Conservation (phyloP, 1,140 invertebrate genomes). For the Grapholita molesta region DNA sequence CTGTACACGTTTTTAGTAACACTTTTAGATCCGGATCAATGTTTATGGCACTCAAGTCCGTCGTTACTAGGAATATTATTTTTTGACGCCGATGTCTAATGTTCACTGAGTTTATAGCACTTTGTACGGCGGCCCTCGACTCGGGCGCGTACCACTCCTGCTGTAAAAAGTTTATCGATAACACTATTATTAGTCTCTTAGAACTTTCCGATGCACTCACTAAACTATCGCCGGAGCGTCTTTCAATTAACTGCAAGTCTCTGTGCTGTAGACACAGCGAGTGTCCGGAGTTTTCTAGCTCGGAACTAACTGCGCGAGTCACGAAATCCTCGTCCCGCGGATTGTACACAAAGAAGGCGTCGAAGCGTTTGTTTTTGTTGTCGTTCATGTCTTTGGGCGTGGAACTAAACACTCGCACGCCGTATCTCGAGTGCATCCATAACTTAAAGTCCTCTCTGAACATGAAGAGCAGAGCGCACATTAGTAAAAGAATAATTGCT, state of each 20-base stretch:
- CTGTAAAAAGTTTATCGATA: slow-evolving; percentile 86
- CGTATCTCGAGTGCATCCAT: slow-evolving; percentile 93
- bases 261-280: slow-evolving; percentile 90
- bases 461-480: slow-evolving; percentile 88
- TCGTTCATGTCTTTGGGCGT: slow-evolving; percentile 78
- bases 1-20: slow-evolving; percentile 90
- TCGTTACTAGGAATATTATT: slow-evolving; percentile 85
- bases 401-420: slow-evolving; percentile 87
- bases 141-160: slow-evolving; percentile 87
- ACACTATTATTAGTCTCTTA: slow-evolving; percentile 84
- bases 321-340: slow-evolving; percentile 91
- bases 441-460: slow-evolving; percentile 91
- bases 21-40: slow-evolving; percentile 90
- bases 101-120: slow-evolving; percentile 85
- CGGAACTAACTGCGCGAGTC: slow-evolving; percentile 85
- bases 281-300: slow-evolving; percentile 86
- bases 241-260: slow-evolving; percentile 83
- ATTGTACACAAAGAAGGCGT: slow-evolving; percentile 93
- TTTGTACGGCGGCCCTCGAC: slow-evolving; percentile 84
- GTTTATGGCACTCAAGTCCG: slow-evolving; percentile 81
- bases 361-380: slow-evolving; percentile 84
- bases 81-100: slow-evolving; percentile 85
- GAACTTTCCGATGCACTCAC: slow-evolving; percentile 88
- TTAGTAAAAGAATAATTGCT: slow-evolving; percentile 85
- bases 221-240: slow-evolving; percentile 86